These are phyloP conservation scores for Drosophila colorata DNA, from an alignment of 2,888 invertebrate species.

Conservation along the genomic window DNA sequence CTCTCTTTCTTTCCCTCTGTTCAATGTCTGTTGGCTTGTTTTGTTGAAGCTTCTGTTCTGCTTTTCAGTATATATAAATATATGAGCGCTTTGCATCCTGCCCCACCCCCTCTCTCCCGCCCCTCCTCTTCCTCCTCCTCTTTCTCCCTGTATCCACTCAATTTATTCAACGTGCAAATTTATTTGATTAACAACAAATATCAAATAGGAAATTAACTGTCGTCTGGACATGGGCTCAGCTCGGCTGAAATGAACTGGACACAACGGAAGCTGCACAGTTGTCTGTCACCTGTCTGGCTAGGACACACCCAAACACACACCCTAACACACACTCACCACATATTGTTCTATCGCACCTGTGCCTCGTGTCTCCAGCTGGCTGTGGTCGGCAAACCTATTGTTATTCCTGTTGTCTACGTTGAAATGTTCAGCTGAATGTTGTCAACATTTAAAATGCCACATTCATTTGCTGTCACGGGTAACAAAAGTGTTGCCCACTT, in stretches of 20 bases:
- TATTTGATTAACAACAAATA: slow-evolving; percentile 81
- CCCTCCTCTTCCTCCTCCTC: not conserved
- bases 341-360: slow-evolving; percentile 18
- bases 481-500: slow-evolving; percentile 21
- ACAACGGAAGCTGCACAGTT: slow-evolving; percentile 47
- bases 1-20: not conserved
- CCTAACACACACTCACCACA: not conserved
- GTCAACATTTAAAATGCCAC: slow-evolving; percentile 33
- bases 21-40: not conserved
- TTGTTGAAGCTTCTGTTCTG: not conserved
- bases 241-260: slow-evolving; percentile 25
- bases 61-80: not conserved
- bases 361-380: slow-evolving; percentile 7
- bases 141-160: slow-evolving; percentile 21
- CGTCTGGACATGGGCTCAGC: slow-evolving; percentile 59
- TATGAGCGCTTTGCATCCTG: not conserved
- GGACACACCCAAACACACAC: not conserved
- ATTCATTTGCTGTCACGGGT: slow-evolving; percentile 35
- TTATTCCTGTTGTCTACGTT: slow-evolving; percentile 11
- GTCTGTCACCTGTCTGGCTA: slow-evolving; percentile 44
- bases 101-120: not conserved
- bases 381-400: slow-evolving; percentile 26
- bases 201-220: slow-evolving; percentile 81
- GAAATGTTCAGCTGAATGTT: slow-evolving; percentile 30
- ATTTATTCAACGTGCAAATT: slow-evolving; percentile 65